These are phyloP conservation scores for Desmodus rotundus DNA, from an alignment of 2,113 vertebrate genomes.

Conservation along the genomic window DNA sequence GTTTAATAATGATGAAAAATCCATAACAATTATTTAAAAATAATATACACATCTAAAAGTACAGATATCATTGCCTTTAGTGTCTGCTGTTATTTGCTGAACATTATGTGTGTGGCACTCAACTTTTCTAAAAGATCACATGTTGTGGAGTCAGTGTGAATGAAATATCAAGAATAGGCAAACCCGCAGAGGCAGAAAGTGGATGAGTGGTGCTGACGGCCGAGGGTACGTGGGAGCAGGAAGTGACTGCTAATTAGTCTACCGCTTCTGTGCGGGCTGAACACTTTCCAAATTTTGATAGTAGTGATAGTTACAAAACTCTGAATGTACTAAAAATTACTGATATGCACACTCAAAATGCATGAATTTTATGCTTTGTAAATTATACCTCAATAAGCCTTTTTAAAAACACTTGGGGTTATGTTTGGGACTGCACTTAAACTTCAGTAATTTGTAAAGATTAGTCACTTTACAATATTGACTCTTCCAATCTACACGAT, in stretches of 20 bases:
- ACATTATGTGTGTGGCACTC: not conserved
- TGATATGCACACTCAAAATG: not conserved
- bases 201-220: too few species aligned
- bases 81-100: not conserved
- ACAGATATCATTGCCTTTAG: not conserved
- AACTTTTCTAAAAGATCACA: not conserved
- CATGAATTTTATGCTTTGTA: not conserved
- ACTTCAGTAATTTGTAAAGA: not conserved
- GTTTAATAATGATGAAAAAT: not conserved
- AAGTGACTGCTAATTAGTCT: not conserved
- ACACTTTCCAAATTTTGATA: not conserved
- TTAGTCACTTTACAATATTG: not conserved
- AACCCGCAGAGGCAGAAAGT: not conserved
- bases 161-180: not conserved
- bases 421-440: not conserved
- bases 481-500: not conserved
- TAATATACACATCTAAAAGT: not conserved
- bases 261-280: not conserved
- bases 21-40: not conserved
- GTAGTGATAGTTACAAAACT: not conserved
- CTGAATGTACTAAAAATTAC: not conserved
- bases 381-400: not conserved
- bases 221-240: fast-evolving
- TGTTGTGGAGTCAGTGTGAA: not conserved
- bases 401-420: not conserved